Evolutionary conservation across 2,888 invertebrate species (phyloP).

Genomic region (Andrena bucephala): DNA sequence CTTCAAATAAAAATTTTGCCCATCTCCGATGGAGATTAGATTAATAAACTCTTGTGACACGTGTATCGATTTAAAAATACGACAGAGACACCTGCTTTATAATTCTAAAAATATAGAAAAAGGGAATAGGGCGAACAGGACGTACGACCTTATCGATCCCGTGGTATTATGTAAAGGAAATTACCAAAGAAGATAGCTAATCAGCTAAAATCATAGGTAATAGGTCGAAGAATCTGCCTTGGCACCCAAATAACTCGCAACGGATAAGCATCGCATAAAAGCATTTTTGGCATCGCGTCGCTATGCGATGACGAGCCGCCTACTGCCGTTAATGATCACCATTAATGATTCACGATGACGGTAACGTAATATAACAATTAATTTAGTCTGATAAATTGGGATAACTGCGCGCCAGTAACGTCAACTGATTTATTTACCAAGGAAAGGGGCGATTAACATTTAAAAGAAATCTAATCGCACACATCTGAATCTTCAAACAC

Average conservation of each 20-base stretch:
- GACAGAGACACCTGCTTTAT: too few relatives aligned
- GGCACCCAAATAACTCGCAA: conserved; percentile 31
- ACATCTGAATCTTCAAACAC: too few relatives aligned
- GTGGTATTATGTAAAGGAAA: too few relatives aligned
- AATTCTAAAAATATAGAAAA: too few relatives aligned
- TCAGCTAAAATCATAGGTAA: background rate
- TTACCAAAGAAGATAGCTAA: background rate
- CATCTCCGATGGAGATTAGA: too few relatives aligned
- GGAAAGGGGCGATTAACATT: too few relatives aligned
- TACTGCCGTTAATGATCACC: conserved; percentile 35
- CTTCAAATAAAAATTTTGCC: too few relatives aligned
- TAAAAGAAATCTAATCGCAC: too few relatives aligned
- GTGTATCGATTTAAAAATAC: too few relatives aligned
- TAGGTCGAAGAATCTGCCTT: background rate
- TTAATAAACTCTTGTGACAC: too few relatives aligned
- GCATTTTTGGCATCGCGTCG: conserved; percentile 61
- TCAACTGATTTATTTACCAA: background rate
- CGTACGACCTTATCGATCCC: too few relatives aligned
- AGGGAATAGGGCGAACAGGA: too few relatives aligned
- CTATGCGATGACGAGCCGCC: conserved; percentile 30
- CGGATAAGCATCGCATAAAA: conserved; percentile 41
- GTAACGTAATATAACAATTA: conserved; percentile 32
- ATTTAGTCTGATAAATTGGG: conserved; percentile 22
- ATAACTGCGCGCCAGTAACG: background rate
- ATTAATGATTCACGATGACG: conserved; percentile 39